Evolutionary conservation across 2,888 invertebrate species (phyloP).

Genomic region (Bugula neritina): DNA sequence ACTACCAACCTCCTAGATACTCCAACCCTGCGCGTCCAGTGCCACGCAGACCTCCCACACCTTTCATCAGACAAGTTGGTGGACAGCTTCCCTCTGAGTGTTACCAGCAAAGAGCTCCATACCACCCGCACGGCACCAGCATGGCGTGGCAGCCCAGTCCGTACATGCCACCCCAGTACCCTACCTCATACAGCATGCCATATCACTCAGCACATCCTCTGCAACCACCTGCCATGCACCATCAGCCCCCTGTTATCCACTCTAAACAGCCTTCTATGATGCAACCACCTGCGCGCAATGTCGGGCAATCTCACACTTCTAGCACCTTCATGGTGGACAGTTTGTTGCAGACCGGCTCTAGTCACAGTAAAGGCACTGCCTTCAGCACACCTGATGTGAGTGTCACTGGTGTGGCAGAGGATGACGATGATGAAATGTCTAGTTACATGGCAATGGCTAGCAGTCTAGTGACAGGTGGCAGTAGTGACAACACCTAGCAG

Average conservation of each 20-base stretch:
- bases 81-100: not conserved
- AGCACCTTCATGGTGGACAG: slow-evolving; percentile 13
- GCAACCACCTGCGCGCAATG: not conserved
- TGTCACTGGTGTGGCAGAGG: not conserved
- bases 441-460: slow-evolving; percentile 16
- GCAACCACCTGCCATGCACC: not conserved
- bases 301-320: not conserved
- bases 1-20: not conserved
- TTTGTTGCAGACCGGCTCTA: not conserved
- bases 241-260: not conserved
- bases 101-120: not conserved
- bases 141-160: not conserved
- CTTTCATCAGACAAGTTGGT: not conserved
- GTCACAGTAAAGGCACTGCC: not conserved
- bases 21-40: not conserved
- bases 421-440: slow-evolving; percentile 25
- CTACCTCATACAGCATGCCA: not conserved
- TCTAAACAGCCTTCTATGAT: not conserved
- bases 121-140: not conserved
- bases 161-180: not conserved
- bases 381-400: not conserved
- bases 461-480: not conserved
- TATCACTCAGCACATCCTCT: not conserved
- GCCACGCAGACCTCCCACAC: no score
- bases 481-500: slow-evolving; percentile 1